Percentiles rank a stretch among this genome's conserved stretches.
These are phyloP conservation scores for Huso huso DNA, from an alignment of 2,797 vertebrate genomes.

Conservation along the genomic window DNA sequence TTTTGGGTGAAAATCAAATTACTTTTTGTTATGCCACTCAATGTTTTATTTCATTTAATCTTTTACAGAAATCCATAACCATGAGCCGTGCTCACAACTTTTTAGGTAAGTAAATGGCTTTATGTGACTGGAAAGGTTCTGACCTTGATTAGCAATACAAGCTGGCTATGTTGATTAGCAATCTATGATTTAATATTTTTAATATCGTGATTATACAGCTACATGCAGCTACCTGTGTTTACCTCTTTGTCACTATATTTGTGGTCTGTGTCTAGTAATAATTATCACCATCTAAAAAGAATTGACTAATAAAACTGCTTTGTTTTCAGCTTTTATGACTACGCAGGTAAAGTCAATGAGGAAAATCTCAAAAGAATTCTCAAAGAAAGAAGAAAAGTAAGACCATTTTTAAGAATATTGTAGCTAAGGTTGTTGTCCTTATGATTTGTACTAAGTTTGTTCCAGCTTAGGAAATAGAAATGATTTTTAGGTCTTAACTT, in stretches of 20 bases:
- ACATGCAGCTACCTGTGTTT: background rate
- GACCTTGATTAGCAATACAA: too few relatives aligned
- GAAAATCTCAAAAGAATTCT: constrained; percentile 92
- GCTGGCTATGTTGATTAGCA: too few relatives aligned
- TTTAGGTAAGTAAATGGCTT: constrained; percentile 81
- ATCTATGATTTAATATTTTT: too few relatives aligned
- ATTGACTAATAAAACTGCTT: background rate
- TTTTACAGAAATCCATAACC: constrained; percentile 93
- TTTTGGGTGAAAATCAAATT: too few relatives aligned
- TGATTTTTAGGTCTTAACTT: too few relatives aligned
- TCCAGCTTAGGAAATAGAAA: too few relatives aligned
- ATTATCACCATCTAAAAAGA: too few relatives aligned
- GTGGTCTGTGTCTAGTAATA: too few relatives aligned
- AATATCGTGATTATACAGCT: background rate
- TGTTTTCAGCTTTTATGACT: constrained; percentile 90
- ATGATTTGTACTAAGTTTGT: too few relatives aligned
- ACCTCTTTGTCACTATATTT: background rate
- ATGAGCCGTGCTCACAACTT: constrained; percentile 92
- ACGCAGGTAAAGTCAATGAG: constrained; percentile 87
- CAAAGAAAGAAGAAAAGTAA: constrained; percentile 95
- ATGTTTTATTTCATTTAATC: constrained; percentile 29
- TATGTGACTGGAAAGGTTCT: too few relatives aligned
- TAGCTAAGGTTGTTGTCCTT: too few relatives aligned
- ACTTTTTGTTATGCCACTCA: too few relatives aligned
- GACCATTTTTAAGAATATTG: constrained; percentile 30